Evolutionary conservation across 2,113 vertebrate genomes (phyloP), one percentile per base, ranked within the genome.

Genomic region (Caranx ignobilis): DNA sequence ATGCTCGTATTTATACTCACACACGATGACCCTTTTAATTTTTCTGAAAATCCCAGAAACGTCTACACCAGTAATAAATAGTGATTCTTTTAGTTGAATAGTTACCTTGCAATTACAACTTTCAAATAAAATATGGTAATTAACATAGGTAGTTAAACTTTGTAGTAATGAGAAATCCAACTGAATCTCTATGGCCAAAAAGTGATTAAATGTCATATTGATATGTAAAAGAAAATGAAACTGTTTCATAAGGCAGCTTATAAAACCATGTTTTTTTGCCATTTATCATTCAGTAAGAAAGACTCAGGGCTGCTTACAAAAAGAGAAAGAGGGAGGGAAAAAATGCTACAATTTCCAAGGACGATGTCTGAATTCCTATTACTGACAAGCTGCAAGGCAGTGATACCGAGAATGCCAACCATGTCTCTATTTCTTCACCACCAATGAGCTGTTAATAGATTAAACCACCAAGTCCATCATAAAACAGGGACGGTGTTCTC

Each of bases 391-490:
- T 68, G 60, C 55, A 71, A n/a, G 10, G 35, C 34, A 57, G 54
- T 48, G 19, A 73, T 41, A 55, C 56, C 64, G 43, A 45, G 76
- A 79, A 68, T 4, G 3, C 21, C 34, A 54, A 5, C 12, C 13
- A 2, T 70, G 70, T 31, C 48, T 71, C 35, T 48, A 10, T 67
- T 66, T 67, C 41, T 79, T 77, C 59, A 32, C 39, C 60, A 62
- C 52, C 31, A 74, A 37, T 52, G 37, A 47, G 26, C 56, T 59
- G 55, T 35, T 73, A 41, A 65, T 56, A 68, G 32, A 75, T 75
- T 16, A 57, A 84, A 48, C 65, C 67, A 32, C 41, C 1, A 26
- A 73, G 31, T 70, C 62, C 59, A 55, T 65, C 69, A 34, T 70
- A 69, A 79, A 73, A 63, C 52, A 15, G 18, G 12, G 21, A n/a